These are phyloP conservation scores for Toxostoma redivivum DNA, from an alignment of 2,113 vertebrate genomes.

Conservation along the genomic window DNA sequence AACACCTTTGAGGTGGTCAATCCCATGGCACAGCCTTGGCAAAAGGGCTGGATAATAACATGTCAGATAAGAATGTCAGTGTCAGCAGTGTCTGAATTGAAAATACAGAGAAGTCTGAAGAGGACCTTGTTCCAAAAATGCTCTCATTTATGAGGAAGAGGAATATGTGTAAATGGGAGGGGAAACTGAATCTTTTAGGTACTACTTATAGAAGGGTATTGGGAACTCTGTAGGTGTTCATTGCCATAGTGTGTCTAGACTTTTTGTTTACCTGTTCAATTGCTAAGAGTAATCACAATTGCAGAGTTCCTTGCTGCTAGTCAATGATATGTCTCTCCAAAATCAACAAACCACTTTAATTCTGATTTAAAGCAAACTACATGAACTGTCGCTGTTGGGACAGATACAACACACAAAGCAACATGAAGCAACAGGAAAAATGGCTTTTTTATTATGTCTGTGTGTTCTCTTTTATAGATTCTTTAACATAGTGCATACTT, in stretches of 20 bases:
- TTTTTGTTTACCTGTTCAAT: not conserved
- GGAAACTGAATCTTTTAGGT: not conserved
- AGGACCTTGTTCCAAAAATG: not conserved
- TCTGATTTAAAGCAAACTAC: not conserved
- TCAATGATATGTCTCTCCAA: not conserved
- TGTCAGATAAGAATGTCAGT: not conserved
- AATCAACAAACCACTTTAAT: not conserved
- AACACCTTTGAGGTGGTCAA: not conserved
- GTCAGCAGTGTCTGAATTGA: not conserved
- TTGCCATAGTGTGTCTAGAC: not conserved
- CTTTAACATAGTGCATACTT: too few species aligned
- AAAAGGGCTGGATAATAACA: not conserved
- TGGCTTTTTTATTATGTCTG: too few species aligned
- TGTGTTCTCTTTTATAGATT: too few species aligned
- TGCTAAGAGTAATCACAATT: not conserved
- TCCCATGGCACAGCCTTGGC: not conserved
- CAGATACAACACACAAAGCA: too few species aligned
- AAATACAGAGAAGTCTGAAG: not conserved
- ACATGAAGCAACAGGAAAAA: too few species aligned
- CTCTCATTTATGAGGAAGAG: not conserved
- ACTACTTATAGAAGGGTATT: not conserved
- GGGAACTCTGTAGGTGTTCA: not conserved
- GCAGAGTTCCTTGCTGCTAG: not conserved
- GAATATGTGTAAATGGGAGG: not conserved
- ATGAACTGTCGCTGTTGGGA: too few species aligned